Evolutionary conservation across 2,797 vertebrate species (phyloP).

Genomic region (Hirundo rustica): DNA sequence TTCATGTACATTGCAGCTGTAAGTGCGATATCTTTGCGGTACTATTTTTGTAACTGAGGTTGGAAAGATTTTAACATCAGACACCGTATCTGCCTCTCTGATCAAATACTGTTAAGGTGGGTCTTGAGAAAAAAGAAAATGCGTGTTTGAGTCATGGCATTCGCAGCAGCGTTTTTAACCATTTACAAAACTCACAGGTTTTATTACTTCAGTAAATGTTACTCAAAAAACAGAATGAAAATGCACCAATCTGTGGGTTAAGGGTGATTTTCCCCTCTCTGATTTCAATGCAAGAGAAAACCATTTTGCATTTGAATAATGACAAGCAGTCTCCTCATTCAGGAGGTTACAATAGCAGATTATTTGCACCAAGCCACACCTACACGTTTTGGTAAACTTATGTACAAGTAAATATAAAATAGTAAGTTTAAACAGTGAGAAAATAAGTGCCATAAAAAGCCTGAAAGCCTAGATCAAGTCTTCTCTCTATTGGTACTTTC

Average conservation of each 20-base stretch:
- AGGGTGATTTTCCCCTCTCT: background rate
- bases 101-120: slow-evolving; percentile 15
- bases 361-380: background rate
- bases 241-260: background rate
- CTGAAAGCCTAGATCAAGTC: background rate
- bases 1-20: background rate
- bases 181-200: background rate
- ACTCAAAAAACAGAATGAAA: background rate
- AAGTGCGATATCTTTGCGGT: background rate
- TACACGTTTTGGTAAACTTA: background rate
- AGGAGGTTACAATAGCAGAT: background rate
- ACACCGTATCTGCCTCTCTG: background rate
- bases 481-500: background rate
- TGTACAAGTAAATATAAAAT: background rate
- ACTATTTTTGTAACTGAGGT: slow-evolving; percentile 42
- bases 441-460: background rate
- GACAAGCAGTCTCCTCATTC: background rate
- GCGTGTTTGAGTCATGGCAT: background rate
- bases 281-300: background rate
- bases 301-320: background rate
- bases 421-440: background rate
- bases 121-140: background rate
- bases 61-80: slow-evolving; percentile 45
- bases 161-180: background rate
- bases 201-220: background rate